phyloP scores from a whole-genome alignment of 2,113 vertebrate genomes.

The Gadus macrocephalus region DNA sequence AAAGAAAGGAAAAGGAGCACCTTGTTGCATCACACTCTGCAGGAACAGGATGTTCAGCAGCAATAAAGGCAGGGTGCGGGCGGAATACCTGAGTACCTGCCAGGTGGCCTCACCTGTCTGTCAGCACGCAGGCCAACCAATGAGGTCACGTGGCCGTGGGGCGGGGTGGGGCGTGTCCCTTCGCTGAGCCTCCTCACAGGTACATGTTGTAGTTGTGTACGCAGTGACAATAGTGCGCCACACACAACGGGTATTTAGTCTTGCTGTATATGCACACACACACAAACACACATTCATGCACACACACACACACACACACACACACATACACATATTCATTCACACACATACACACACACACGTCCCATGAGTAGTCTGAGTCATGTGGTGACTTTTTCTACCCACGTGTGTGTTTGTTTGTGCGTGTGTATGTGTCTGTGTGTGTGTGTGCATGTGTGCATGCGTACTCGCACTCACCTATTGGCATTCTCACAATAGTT shows the following conservation, averaged over 20 bases:
- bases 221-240: too few relatives aligned
- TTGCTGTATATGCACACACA: background rate
- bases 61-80: background rate
- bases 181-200: background rate
- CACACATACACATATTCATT: background rate
- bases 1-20: too few relatives aligned
- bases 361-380: background rate
- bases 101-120: conserved; percentile 13
- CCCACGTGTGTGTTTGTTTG: conserved; percentile 6
- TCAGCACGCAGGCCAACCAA: background rate
- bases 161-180: background rate
- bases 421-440: too few relatives aligned
- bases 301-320: background rate
- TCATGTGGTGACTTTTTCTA: conserved; percentile 17
- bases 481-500: too few relatives aligned
- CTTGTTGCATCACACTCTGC: too few relatives aligned
- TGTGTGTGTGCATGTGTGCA: too few relatives aligned
- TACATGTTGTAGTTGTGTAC: too few relatives aligned
- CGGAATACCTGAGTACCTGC: conserved; percentile 32
- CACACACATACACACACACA: conserved; percentile 2
- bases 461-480: too few relatives aligned
- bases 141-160: background rate
- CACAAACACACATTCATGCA: background rate
- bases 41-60: too few relatives aligned
- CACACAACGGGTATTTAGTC: too few relatives aligned